Conservation (phyloP, 2,113 vertebrate genomes). For the Micromys minutus region DNA sequence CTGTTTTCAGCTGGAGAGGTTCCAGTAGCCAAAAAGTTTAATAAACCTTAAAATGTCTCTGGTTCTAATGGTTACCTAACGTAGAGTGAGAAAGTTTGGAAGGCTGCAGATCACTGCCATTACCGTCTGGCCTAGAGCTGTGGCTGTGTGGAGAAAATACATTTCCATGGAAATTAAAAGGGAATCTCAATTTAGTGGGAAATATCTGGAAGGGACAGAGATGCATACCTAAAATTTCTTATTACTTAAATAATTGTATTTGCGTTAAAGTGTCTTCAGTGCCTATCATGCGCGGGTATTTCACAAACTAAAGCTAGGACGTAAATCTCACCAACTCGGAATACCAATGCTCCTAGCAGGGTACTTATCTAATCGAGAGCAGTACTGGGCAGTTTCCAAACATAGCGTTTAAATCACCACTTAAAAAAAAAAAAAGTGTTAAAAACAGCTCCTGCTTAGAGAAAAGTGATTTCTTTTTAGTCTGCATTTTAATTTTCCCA, state of each 20-base stretch:
- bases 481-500: constrained; percentile 21
- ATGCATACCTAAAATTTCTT: constrained; percentile 8
- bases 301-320: neutral
- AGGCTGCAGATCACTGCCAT: neutral
- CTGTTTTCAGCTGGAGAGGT: constrained; percentile 2
- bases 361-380: constrained; percentile 1
- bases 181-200: constrained; percentile 27
- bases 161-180: neutral
- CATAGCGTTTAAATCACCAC: constrained; percentile 16
- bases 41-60: constrained; percentile 1
- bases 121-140: neutral
- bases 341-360: neutral
- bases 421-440: too few relatives aligned
- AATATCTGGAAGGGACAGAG: neutral
- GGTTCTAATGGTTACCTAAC: constrained; percentile 30
- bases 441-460: neutral
- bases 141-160: neutral
- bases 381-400: neutral
- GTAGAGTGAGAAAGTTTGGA: constrained; percentile 29
- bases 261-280: constrained; percentile 5
- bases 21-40: constrained; percentile 42
- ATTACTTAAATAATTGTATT: constrained; percentile 6
- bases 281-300: neutral
- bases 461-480: neutral
- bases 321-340: constrained; percentile 21